A percentile compares a stretch with the other conserved stretches of the same genome.
These are phyloP conservation scores for Zeus faber DNA, from an alignment of 2,113 vertebrate genomes.

Conservation along the genomic window DNA sequence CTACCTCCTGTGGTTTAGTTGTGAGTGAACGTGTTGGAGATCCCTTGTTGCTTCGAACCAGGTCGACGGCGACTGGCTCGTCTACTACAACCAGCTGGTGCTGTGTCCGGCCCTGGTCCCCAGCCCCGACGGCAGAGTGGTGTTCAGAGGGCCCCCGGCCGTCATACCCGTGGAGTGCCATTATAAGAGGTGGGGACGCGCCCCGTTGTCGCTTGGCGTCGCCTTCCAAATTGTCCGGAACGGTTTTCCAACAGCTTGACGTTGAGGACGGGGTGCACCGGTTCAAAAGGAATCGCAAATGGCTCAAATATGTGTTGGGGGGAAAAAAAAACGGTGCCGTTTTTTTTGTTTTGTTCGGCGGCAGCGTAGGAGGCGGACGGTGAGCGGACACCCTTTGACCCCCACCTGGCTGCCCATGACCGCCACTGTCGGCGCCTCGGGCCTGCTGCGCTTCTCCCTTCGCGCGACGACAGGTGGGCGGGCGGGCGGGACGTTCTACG, in stretches of 20 bases:
- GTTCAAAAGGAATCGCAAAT: too few species aligned
- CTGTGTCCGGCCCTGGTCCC: slow-evolving; percentile 24
- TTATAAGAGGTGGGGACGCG: slow-evolving; percentile 40
- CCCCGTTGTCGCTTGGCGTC: too few species aligned
- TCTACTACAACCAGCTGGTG: slow-evolving; percentile 53
- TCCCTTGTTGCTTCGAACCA: neutral
- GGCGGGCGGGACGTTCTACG: too few species aligned
- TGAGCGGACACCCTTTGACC: slow-evolving; percentile 33
- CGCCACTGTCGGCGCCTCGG: slow-evolving; percentile 33
- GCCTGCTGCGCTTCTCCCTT: slow-evolving; percentile 54
- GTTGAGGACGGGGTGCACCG: too few species aligned
- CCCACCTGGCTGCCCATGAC: slow-evolving; percentile 55
- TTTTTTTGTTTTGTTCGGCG: too few species aligned
- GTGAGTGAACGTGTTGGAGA: neutral
- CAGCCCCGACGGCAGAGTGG: slow-evolving; percentile 14
- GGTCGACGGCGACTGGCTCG: slow-evolving; percentile 42
- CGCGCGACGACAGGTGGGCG: slow-evolving; percentile 31
- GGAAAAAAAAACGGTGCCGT: too few species aligned
- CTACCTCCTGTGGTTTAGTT: too few species aligned
- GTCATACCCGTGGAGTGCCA: slow-evolving; percentile 47
- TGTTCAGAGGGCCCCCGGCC: slow-evolving; percentile 14
- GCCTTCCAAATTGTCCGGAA: too few species aligned
- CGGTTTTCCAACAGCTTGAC: too few species aligned
- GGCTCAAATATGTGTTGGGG: too few species aligned
- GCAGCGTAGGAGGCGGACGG: slow-evolving; percentile 32